Evolutionary conservation across 2,888 invertebrate genomes (phyloP).

Genomic region (Acanthococcus lagerstroemiae): DNA sequence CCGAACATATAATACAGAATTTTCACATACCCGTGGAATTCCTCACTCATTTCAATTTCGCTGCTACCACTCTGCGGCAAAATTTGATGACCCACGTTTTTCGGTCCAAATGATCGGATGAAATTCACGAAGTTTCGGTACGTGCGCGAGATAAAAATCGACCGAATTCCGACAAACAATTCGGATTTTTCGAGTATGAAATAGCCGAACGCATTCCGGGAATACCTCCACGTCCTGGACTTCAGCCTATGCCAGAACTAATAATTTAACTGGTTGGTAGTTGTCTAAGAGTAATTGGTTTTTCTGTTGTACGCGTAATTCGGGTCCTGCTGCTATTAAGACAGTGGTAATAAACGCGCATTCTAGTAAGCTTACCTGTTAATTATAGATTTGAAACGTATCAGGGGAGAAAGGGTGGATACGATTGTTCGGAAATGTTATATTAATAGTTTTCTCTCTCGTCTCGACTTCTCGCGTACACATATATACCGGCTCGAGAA

Average conservation of each 20-base stretch:
- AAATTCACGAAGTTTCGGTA: no score
- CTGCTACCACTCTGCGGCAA: no score
- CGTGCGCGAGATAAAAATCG: no score
- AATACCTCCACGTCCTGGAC: constrained; percentile 27
- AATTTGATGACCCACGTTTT: no score
- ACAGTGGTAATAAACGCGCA: constrained; percentile 28
- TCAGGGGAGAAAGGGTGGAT: constrained; percentile 12
- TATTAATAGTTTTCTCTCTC: constrained; percentile 26
- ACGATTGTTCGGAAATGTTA: constrained; percentile 22
- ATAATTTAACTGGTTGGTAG: constrained; percentile 30
- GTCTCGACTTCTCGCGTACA: background rate
- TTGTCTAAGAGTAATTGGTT: constrained; percentile 30
- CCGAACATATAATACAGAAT: no score
- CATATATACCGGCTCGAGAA: background rate
- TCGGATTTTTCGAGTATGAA: no score
- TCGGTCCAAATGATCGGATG: no score
- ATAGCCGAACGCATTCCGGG: constrained; percentile 20
- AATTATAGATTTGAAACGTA: constrained; percentile 27
- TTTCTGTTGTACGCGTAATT: constrained; percentile 29
- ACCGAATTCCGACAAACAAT: no score
- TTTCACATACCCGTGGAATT: no score
- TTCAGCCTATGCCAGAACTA: constrained; percentile 26
- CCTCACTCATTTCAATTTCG: no score
- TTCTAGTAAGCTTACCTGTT: constrained; percentile 24
- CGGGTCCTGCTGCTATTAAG: constrained; percentile 25